Base-by-base conservation (phyloP, 1,140 invertebrate genomes). In the Pseudachorutes palmiensis region DNA sequence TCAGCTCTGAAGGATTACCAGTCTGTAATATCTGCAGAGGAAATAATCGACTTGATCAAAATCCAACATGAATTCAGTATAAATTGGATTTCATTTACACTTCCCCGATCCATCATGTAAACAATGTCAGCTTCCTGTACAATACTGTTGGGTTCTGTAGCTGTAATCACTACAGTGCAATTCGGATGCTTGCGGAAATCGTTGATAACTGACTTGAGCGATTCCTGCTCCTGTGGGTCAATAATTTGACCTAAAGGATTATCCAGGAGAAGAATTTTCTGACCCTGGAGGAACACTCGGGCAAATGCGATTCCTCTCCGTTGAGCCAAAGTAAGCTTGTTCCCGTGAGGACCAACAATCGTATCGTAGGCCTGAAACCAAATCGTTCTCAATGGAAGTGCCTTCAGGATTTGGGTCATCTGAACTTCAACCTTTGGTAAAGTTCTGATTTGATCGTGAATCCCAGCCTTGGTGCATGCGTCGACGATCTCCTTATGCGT, bases 381-480 rank as follows among this genome's bases (percentile, higher is more conserved):
- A 24, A 64, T 31, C 12, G n/a, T n/a, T n/a, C n/a, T n/a, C n/a
- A n/a, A n/a, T n/a, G n/a, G n/a, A n/a, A n/a, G n/a, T n/a, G n/a
- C n/a, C n/a, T n/a, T n/a, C n/a, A n/a, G n/a, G n/a, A n/a, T n/a
- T n/a, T n/a, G n/a, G n/a, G n/a, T n/a, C n/a, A n/a, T n/a, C n/a
- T n/a, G n/a, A n/a, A n/a, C n/a, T n/a, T n/a, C n/a, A 76, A 85
- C 85, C 77, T 82, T 70, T 1, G 88, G 88, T 48, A 90, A 76
- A 1, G 81, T 78, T 3, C 79, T 57, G 57, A 90, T 83, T 65
- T 89, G 89, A 45, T 83, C 80, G 74, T 90, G 87, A 64, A 89
- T 87, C 74, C 90, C 89, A 1, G 87, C 87, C 73, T 84, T 82
- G 73, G 81, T 81, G 0, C 87, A 85, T 1, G 85, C 87, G 1